phyloP scores from a whole-genome alignment of 2,113 vertebrate genomes.

The Neolamprologus variostigma region DNA sequence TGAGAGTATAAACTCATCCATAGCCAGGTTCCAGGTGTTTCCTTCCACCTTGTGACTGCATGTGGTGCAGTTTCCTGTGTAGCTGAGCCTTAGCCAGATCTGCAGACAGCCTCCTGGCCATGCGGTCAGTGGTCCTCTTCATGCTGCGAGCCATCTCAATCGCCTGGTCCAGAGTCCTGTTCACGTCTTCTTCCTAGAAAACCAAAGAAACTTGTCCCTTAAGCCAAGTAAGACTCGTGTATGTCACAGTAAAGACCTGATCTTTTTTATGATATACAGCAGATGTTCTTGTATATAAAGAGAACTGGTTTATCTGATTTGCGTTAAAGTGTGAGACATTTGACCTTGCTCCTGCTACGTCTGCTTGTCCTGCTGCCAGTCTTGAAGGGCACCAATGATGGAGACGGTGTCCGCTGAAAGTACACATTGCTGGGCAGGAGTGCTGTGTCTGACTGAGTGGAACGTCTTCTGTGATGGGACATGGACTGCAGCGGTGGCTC shows the following conservation, averaged over 20 bases:
- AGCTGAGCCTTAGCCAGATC: constrained; percentile 75
- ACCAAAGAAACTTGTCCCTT: not conserved
- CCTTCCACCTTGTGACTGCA: constrained; percentile 31
- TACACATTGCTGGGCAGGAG: constrained; percentile 63
- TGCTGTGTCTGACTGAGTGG: constrained; percentile 69
- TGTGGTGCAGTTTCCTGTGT: constrained; percentile 39
- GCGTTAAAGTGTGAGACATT: not conserved
- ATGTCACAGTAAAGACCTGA: not conserved
- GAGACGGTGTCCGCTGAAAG: constrained; percentile 39
- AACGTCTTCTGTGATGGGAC: constrained; percentile 26
- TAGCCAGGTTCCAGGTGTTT: not conserved
- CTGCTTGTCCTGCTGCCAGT: constrained; percentile 9
- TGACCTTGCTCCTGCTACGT: constrained; percentile 48
- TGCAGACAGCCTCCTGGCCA: constrained; percentile 77
- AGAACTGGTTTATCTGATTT: not conserved
- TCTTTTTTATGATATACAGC: not conserved
- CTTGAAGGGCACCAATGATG: not conserved
- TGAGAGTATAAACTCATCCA: not conserved
- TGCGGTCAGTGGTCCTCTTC: constrained; percentile 83
- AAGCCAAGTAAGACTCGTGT: not conserved
- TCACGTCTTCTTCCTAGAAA: constrained; percentile 72
- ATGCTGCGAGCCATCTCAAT: constrained; percentile 77
- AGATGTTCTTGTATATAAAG: not conserved
- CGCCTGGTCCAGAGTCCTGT: constrained; percentile 77
- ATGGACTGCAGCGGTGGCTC: constrained; percentile 13